A percentile compares a stretch with the other conserved stretches of the same genome.
These are phyloP conservation scores for Buphagus erythrorhynchus DNA, from an alignment of 2,797 vertebrate species.

Conservation along the genomic window DNA sequence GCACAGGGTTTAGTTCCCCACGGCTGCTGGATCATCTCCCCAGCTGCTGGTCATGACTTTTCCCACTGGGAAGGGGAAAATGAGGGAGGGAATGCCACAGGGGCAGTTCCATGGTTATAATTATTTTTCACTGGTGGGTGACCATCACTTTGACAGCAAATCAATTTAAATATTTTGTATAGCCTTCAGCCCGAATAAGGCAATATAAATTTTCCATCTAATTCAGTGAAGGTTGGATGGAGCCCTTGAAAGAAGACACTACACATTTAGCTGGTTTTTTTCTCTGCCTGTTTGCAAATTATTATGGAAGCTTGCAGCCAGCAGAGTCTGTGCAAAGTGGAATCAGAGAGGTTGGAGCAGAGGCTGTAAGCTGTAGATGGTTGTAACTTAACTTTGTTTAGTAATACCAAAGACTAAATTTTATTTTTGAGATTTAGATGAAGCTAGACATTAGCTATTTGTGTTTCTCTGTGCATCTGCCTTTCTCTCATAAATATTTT, in stretches of 20 bases:
- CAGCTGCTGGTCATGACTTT: neutral
- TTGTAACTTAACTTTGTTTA: slow-evolving; percentile 43
- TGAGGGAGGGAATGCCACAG: neutral
- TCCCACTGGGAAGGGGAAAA: neutral
- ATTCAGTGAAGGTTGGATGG: neutral
- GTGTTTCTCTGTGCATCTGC: neutral
- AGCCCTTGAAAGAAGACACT: neutral
- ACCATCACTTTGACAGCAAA: neutral
- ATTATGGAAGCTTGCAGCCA: neutral
- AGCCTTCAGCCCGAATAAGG: neutral
- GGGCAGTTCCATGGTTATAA: neutral
- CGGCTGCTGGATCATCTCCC: neutral
- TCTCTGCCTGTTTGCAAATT: neutral
- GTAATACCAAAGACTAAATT: slow-evolving; percentile 70
- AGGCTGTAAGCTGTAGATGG: neutral
- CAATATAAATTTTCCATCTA: neutral
- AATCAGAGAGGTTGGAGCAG: neutral
- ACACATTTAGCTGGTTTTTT: neutral
- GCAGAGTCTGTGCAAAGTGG: neutral
- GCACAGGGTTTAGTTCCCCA: neutral
- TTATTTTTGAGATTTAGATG: slow-evolving; percentile 15
- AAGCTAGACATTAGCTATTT: neutral
- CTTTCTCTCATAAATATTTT: slow-evolving; percentile 21
- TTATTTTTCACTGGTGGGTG: neutral
- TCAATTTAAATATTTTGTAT: neutral